These are phyloP conservation scores for Rhagium mordax DNA, from an alignment of 2,888 invertebrate genomes.

Conservation along the genomic window DNA sequence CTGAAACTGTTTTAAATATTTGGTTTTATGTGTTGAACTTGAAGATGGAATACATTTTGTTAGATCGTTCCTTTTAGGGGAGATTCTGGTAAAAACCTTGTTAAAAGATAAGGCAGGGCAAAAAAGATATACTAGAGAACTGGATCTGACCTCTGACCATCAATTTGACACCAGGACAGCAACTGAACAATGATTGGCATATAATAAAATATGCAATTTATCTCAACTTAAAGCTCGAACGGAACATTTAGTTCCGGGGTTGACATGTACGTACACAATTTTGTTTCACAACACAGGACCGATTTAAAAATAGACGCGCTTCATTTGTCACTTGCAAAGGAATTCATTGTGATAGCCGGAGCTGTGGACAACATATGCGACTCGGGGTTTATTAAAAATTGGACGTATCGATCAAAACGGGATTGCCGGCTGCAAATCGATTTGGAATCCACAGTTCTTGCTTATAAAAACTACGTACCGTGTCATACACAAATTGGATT, in stretches of 20 bases:
- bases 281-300: not conserved
- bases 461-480: too few relatives aligned
- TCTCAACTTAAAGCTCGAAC: not conserved
- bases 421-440: not conserved
- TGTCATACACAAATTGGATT: too few relatives aligned
- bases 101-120: slow-evolving; percentile 8
- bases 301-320: slow-evolving; percentile 10
- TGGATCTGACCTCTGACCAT: slow-evolving; percentile 11
- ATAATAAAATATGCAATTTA: slow-evolving; percentile 1
- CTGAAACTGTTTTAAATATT: not conserved
- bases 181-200: not conserved
- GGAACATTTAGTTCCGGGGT: not conserved
- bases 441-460: too few relatives aligned
- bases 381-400: not conserved
- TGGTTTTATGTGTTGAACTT: not conserved
- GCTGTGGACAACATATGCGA: not conserved
- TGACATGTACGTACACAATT: not conserved
- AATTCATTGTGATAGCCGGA: not conserved
- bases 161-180: slow-evolving; percentile 2
- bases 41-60: not conserved
- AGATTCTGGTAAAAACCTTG: not conserved
- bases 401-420: not conserved
- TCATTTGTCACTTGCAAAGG: slow-evolving; percentile 5
- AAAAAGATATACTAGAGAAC: not conserved
- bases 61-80: not conserved